Evolutionary conservation across 2,888 invertebrate genomes (phyloP).

Genomic region (Mythimna albipuncta): DNA sequence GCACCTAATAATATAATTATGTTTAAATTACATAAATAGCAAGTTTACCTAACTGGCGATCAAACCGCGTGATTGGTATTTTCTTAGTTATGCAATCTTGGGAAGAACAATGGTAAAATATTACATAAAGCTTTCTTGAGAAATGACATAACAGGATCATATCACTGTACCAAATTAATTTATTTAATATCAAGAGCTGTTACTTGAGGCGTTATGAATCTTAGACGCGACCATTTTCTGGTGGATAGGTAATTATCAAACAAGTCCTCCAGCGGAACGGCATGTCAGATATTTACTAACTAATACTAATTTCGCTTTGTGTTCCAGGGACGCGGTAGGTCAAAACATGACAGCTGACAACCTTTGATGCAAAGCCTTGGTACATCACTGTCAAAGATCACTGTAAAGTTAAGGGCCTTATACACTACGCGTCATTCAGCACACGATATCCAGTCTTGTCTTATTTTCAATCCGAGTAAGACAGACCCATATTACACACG

Average conservation of each 20-base stretch:
- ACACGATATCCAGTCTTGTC: too few species aligned
- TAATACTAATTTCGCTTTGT: too few species aligned
- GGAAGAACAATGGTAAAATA: not conserved
- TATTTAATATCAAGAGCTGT: not conserved
- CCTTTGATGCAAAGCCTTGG: not conserved
- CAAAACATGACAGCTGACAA: not conserved
- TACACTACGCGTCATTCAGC: too few species aligned
- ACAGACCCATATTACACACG: too few species aligned
- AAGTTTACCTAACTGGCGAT: not conserved
- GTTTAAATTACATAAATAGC: not conserved
- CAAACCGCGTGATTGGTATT: not conserved
- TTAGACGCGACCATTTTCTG: not conserved
- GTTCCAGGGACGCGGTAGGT: too few species aligned
- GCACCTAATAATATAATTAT: constrained; percentile 4
- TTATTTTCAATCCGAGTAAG: too few species aligned
- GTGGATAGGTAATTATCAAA: too few species aligned
- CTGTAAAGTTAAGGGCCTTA: not conserved
- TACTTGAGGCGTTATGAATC: not conserved
- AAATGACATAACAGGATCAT: not conserved
- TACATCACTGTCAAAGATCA: not conserved
- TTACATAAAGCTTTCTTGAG: not conserved
- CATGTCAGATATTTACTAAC: too few species aligned
- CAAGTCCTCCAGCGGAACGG: too few species aligned
- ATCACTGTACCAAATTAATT: not conserved
- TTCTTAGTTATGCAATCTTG: not conserved